phyloP scores from a whole-genome alignment of 2,113 vertebrate genomes.

The Caracal caracal region DNA sequence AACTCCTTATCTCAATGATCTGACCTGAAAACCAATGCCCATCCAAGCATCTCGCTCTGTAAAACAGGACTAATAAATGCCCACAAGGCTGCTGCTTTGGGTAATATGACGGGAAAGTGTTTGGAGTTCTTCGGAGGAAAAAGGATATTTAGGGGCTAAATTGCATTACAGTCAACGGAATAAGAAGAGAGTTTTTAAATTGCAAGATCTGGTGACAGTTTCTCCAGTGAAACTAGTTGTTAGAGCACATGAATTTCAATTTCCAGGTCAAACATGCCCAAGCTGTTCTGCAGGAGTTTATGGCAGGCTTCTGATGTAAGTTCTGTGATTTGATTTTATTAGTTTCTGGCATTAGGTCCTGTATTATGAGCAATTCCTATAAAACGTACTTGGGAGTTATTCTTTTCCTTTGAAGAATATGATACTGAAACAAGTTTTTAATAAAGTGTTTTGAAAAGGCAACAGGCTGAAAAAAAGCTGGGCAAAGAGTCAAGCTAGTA shows the following conservation, averaged over 20 bases:
- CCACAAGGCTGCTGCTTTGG: neutral
- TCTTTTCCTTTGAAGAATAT: constrained; percentile 83
- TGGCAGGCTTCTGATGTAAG: constrained; percentile 72
- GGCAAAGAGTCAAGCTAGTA: constrained; percentile 84
- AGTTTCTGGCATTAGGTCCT: constrained; percentile 65
- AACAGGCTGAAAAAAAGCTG: constrained; percentile 78
- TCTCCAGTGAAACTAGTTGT: constrained; percentile 46
- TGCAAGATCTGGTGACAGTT: constrained; percentile 7
- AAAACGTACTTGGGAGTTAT: constrained; percentile 82
- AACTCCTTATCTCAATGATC: neutral
- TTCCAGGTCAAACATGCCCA: constrained; percentile 78
- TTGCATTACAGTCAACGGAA: constrained; percentile 26
- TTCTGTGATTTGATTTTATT: constrained; percentile 65
- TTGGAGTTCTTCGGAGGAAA: constrained; percentile 41
- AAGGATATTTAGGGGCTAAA: constrained; percentile 39
- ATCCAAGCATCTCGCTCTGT: neutral
- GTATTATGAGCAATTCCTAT: constrained; percentile 77
- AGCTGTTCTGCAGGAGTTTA: constrained; percentile 69
- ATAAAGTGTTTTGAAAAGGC: constrained; percentile 86
- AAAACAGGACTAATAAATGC: neutral
- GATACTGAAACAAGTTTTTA: constrained; percentile 84
- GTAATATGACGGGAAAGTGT: neutral
- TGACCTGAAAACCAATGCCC: constrained; percentile 14
- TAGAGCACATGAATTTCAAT: constrained; percentile 74
- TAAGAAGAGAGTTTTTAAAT: constrained; percentile 56